Evolutionary conservation across 2,797 vertebrate species (phyloP).

Genomic region (Neomorphus geoffroyi): DNA sequence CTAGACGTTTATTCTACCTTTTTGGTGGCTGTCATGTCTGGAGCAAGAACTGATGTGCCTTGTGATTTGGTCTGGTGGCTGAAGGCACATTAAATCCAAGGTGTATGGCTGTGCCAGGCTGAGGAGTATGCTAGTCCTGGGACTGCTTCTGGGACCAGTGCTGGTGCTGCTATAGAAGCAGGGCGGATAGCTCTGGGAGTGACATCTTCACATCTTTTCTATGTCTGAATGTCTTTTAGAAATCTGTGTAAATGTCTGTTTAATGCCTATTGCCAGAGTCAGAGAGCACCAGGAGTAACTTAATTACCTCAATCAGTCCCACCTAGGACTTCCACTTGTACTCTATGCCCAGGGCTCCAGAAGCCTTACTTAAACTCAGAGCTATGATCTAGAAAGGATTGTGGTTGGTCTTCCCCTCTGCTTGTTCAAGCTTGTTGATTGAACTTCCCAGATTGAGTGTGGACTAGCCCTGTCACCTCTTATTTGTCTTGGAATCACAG

Average conservation of each 20-base stretch:
- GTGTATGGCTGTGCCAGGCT: rapidly evolving
- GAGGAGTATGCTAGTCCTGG: neutral
- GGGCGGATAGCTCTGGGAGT: neutral
- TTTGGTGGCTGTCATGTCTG: neutral
- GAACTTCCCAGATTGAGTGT: neutral
- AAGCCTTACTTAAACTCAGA: neutral
- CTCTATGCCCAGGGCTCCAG: rapidly evolving
- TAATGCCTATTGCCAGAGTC: neutral
- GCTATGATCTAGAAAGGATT: neutral
- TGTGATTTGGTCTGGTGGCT: neutral
- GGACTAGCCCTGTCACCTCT: neutral
- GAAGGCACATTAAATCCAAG: neutral
- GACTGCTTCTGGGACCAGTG: neutral
- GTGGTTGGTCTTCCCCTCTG: neutral
- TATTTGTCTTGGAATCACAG: neutral
- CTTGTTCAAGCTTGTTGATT: neutral
- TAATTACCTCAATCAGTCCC: neutral
- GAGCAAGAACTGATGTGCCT: neutral
- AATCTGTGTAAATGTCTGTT: neutral
- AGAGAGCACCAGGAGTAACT: too few species aligned
- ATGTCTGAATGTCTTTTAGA: neutral
- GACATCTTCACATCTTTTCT: neutral
- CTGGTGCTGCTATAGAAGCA: neutral
- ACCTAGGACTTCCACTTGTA: neutral
- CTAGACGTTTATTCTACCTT: neutral